Evolutionary conservation across 2,797 vertebrate genomes (phyloP), one percentile per base, ranked within the genome.

Genomic region (Nasua narica): DNA sequence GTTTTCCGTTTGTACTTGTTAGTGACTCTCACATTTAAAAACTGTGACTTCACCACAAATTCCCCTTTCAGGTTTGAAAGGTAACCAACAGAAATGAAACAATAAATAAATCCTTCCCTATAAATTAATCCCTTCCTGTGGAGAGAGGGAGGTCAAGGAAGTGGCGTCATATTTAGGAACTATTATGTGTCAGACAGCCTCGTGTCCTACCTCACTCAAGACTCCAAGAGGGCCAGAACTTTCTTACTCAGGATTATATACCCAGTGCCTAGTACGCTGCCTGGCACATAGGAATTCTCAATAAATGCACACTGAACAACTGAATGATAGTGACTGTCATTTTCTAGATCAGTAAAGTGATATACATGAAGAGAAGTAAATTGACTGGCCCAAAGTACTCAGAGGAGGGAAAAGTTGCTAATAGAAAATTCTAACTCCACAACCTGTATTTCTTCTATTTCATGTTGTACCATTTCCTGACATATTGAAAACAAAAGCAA

Each of bases 41-140:
- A 16, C 27, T 29, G 78, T 76, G 25, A 90, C 83, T 88, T 93
- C 94, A 54, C 72, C 79, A 78, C 50, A 88, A 94, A 95, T 88
- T 79, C 69, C n/a, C 15, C 54, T 96, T 95, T 92, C 46, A 86
- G 7, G 86, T 83, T 52, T 81, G 35, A 96, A 86, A 94, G 40
- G 7, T 81, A 95, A 70, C 8, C 46, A 87, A 87, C 4, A 29
- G 62, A 72, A 46, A 87, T 21, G 12, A 83, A 86, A 76, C 29
- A 76, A 50, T 43, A 43, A 67, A 29, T 25, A 27, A 87, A 58
- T 93, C 9, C 23, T 70, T 91, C 15, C 62, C 46, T 48, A 7
- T 50, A 19, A 58, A 40, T 23, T 48, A 77, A 89, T 70, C 60
- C 16, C 56, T 76, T 62, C 72, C 52, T 18, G 9, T 37, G 35